Percentiles rank a stretch among this genome's conserved stretches.
These are phyloP conservation scores for Ceratoteleas bidentatus DNA, from an alignment of 1,140 invertebrate genomes.

Conservation along the genomic window DNA sequence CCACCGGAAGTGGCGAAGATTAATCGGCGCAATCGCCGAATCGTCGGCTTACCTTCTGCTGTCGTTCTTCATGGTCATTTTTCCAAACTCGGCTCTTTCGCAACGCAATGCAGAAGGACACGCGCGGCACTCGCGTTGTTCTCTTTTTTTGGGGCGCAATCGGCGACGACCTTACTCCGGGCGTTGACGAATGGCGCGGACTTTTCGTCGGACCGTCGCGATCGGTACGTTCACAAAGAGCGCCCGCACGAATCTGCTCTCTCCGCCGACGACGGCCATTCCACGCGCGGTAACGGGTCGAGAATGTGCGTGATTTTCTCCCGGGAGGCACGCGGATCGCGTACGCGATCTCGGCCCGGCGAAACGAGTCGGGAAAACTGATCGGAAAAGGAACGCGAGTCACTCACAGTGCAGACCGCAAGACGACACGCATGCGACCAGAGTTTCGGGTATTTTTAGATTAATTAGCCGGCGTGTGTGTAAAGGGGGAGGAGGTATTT, in stretches of 20 bases:
- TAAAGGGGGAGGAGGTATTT: too few species aligned
- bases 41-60: constrained; percentile 30
- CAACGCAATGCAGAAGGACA: background rate
- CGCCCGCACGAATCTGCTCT: constrained; percentile 35
- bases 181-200: background rate
- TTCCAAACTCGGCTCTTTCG: constrained; percentile 10
- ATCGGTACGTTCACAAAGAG: constrained; percentile 33
- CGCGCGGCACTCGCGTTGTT: too few species aligned
- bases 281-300: constrained; percentile 21
- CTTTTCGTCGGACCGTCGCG: constrained; percentile 2
- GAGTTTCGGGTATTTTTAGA: too few species aligned
- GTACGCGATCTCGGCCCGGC: background rate
- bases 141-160: background rate
- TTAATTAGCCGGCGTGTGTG: too few species aligned
- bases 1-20: constrained; percentile 1
- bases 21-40: constrained; percentile 13
- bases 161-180: too few species aligned
- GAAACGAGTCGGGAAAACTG: constrained; percentile 12
- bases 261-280: constrained; percentile 30
- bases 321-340: constrained; percentile 5
- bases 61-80: constrained; percentile 37
- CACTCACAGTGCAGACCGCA: background rate
- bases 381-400: background rate
- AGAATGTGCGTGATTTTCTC: constrained; percentile 43
- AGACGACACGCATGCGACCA: background rate